Evolutionary conservation across 2,888 invertebrate species (phyloP).

Genomic region (Athripsodes cinereus): DNA sequence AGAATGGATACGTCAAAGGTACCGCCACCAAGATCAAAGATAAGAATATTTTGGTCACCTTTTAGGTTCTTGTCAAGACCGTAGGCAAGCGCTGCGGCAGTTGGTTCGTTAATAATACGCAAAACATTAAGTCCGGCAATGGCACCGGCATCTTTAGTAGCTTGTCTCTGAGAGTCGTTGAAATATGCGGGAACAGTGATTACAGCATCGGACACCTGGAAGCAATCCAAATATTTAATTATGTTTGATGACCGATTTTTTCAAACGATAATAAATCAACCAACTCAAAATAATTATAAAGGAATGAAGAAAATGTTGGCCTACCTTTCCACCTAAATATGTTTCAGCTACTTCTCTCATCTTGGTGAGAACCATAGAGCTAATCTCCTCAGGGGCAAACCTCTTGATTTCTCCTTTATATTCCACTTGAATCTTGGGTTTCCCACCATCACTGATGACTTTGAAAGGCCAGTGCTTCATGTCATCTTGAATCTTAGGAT

Average conservation of each 20-base stretch:
- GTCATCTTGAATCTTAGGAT: conserved; percentile 70
- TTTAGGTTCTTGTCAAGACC: conserved; percentile 70
- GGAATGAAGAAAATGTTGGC: too few species aligned
- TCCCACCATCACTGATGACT: conserved; percentile 60
- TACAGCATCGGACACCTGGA: conserved; percentile 63
- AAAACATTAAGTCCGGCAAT: conserved; percentile 83
- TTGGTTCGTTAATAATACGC: conserved; percentile 87
- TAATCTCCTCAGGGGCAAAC: conserved; percentile 79
- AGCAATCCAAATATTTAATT: too few species aligned
- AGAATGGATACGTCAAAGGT: conserved; percentile 91
- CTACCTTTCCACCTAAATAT: conserved; percentile 60
- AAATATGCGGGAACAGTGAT: conserved; percentile 82
- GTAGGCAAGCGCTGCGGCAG: conserved; percentile 81
- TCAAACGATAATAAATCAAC: too few species aligned
- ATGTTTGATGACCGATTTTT: too few species aligned
- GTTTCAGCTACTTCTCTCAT: conserved; percentile 78
- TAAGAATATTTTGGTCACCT: conserved; percentile 68
- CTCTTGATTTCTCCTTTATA: conserved; percentile 68
- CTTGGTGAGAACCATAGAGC: conserved; percentile 78
- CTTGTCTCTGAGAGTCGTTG: conserved; percentile 76
- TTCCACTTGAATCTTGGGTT: conserved; percentile 68
- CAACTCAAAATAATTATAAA: too few species aligned
- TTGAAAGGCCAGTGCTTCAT: conserved; percentile 82
- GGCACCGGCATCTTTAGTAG: conserved; percentile 84
- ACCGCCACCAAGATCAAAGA: conserved; percentile 78